Conservation (phyloP, 2,888 invertebrate genomes). For the Mimas tiliae region DNA sequence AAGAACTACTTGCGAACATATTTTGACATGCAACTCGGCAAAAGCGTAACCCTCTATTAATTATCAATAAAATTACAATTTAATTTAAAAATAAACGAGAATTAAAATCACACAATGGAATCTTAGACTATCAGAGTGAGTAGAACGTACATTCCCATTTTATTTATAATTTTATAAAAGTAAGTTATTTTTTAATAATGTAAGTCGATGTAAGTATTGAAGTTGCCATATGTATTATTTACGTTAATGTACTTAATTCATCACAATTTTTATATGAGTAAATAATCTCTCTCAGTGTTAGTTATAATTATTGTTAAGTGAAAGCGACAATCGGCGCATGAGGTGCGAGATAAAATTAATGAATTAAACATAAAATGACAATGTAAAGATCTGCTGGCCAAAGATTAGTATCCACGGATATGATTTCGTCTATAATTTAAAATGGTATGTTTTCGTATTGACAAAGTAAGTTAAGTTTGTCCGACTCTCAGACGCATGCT, state of each 20-base stretch:
- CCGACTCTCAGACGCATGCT: constrained; percentile 79
- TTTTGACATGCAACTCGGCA: too few relatives aligned
- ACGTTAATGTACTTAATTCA: constrained; percentile 72
- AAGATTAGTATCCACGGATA: constrained; percentile 72
- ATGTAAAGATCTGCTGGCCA: constrained; percentile 79
- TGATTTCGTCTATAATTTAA: constrained; percentile 49
- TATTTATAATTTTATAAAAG: constrained; percentile 32
- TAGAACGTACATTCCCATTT: constrained; percentile 27
- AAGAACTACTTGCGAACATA: too few relatives aligned
- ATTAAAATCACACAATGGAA: too few relatives aligned
- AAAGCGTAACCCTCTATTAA: too few relatives aligned
- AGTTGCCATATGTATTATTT: constrained; percentile 77
- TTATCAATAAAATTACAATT: too few relatives aligned
- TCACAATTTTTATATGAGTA: constrained; percentile 28
- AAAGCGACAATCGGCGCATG: constrained; percentile 52
- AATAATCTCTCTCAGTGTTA: constrained; percentile 65
- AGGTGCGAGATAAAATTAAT: constrained; percentile 61
- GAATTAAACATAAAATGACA: constrained; percentile 49
- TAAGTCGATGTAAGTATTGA: constrained; percentile 32
- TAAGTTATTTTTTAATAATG: constrained; percentile 28
- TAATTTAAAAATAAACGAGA: too few relatives aligned
- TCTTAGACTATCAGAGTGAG: background rate
- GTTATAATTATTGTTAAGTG: constrained; percentile 44
- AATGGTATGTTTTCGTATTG: constrained; percentile 48
- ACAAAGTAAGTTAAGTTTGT: constrained; percentile 59